Evolutionary conservation across 2,113 vertebrate genomes (phyloP).

Genomic region (Amazona guildingii): DNA sequence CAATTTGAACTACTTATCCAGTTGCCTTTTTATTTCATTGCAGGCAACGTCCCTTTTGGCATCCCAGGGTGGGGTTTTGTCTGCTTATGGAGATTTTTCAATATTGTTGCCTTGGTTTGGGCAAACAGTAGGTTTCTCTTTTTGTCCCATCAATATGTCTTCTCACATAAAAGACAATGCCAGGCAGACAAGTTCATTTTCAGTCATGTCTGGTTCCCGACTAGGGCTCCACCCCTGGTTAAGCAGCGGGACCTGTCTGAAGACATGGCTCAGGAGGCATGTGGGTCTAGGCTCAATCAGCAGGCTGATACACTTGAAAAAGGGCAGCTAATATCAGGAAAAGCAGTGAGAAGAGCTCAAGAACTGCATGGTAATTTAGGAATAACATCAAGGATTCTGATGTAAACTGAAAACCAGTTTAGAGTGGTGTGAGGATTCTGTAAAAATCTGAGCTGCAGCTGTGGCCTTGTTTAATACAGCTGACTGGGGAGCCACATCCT

Average conservation of each 20-base stretch:
- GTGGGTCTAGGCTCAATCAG: not conserved
- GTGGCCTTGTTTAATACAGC: not conserved
- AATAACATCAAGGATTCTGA: not conserved
- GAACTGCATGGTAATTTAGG: not conserved
- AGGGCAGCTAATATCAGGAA: not conserved
- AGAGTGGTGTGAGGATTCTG: not conserved
- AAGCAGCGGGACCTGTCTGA: not conserved
- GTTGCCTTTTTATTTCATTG: constrained; percentile 41
- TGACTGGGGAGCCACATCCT: not conserved
- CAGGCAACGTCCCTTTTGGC: not conserved
- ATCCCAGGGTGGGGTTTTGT: not conserved
- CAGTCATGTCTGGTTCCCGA: not conserved
- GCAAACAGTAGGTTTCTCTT: not conserved
- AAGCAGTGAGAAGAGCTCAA: not conserved
- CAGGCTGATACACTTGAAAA: not conserved
- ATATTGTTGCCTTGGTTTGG: not conserved
- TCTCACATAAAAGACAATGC: not conserved
- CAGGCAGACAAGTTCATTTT: not conserved
- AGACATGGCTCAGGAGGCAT: not conserved
- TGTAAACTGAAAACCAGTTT: not conserved
- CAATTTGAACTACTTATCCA: constrained; percentile 48
- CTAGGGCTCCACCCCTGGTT: not conserved
- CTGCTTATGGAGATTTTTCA: not conserved
- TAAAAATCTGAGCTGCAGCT: not conserved
- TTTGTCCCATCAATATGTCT: not conserved